Base-by-base conservation (phyloP, 2,888 invertebrate genomes). In the Cinara cedri region DNA sequence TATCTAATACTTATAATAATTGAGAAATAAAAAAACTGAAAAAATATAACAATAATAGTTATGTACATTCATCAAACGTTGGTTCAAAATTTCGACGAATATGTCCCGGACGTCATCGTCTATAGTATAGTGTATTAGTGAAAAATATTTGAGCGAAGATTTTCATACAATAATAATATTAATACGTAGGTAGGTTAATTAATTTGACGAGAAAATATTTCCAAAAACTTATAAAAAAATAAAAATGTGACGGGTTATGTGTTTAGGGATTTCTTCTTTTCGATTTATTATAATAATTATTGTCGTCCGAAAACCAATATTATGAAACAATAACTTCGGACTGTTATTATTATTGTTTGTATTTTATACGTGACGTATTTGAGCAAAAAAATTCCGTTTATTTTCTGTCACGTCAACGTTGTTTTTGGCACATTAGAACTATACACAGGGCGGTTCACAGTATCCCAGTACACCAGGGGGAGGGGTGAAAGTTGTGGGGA, bases 111-210 rank as follows among this genome's bases (percentile, higher is more conserved):
- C 78, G 78, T 70, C 70, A 54, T 68, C 66, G 55, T 68, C 42
- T 55, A 66, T 55, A 46, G 34, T 68, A 63, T 51, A 74, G 34
- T 62, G 21, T 49, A 44, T 72, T 11, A 78, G 78, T 49, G 68
- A 60, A 78, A 70, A 51, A 78, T 78, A 78, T 78, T 78, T 78
- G 78, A 78, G 78, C 78, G 78, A 78, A 70, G 70, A 78, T 62
- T 68, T 34, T 70, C 42, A 60, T 62, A 34, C 6, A 42, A 24
- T 57, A 57, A 66, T 55, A 4, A 34, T 34, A 34, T 34, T 6
- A 6, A 34, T 34, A 34, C n/a, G n/a, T 34, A 34, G 6, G 34
- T 34, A 34, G 6, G 6, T 34, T 34, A 34, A 34, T 34, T 4
- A 34, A 34, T 34, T 57, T 66, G 55, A 66, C 19, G 55, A 57